phyloP scores from a whole-genome alignment of 2,113 vertebrate genomes.

The Toxotes chatareus region DNA sequence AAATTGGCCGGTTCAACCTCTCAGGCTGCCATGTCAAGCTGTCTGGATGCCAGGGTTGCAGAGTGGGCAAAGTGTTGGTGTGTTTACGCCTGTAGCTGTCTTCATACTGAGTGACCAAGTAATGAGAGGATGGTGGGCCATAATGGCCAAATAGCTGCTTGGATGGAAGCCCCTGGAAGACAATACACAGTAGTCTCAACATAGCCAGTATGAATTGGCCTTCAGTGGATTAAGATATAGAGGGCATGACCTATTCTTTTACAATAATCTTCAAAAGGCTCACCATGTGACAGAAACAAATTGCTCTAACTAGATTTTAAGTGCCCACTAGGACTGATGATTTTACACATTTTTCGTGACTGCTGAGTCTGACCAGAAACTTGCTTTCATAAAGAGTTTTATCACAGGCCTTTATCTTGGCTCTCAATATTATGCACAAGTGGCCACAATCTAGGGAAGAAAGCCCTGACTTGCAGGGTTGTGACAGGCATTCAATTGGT shows the following conservation, averaged over 20 bases:
- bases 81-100: conserved; percentile 77
- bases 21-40: conserved; percentile 82
- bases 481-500: conserved; percentile 69
- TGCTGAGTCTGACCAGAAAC: conserved; percentile 71
- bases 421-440: conserved; percentile 69
- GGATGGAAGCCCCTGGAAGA: conserved; percentile 84
- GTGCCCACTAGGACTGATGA: conserved; percentile 52
- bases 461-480: conserved; percentile 69
- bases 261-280: conserved; percentile 62
- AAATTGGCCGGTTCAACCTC: conserved; percentile 79
- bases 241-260: conserved; percentile 54
- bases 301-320: conserved; percentile 67
- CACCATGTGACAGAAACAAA: conserved; percentile 56
- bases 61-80: conserved; percentile 69
- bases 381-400: conserved; percentile 66
- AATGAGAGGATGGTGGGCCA: conserved; percentile 61
- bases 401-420: conserved; percentile 65
- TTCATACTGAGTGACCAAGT: conserved; percentile 82
- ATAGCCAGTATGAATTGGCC: conserved; percentile 18
- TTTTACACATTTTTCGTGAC: conserved; percentile 63
- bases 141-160: conserved; percentile 82
- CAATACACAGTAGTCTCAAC: conserved; percentile 17
- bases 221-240: conserved; percentile 56
- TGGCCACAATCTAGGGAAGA: conserved; percentile 50
- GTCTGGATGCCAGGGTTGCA: conserved; percentile 69